Conservation (phyloP, 2,797 vertebrate species). For the Pyrrhura leucotis region DNA sequence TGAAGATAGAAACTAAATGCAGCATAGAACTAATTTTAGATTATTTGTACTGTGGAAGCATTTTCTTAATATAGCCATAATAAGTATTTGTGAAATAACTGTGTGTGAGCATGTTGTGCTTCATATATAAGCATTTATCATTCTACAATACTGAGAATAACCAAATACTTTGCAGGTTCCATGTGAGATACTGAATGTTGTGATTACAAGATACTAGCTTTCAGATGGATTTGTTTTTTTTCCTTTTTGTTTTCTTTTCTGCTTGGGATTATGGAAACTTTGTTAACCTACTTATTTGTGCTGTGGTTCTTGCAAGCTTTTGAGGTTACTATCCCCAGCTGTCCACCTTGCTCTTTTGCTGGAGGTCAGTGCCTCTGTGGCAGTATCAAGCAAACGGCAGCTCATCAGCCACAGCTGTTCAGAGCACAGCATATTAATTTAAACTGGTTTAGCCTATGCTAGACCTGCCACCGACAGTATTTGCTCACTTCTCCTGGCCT, state of each 20-base stretch:
- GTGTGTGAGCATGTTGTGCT: not conserved
- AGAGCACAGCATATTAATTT: not conserved
- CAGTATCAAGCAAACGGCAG: not conserved
- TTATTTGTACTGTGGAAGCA: not conserved
- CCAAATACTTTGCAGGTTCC: not conserved
- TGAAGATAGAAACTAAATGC: not conserved
- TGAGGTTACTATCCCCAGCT: not conserved
- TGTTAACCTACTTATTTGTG: not conserved
- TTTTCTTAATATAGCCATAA: not conserved
- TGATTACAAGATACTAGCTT: not conserved
- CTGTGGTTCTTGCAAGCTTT: not conserved
- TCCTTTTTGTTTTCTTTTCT: not conserved
- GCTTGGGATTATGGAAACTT: not conserved
- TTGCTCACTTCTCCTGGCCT: not conserved
- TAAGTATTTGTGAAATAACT: not conserved
- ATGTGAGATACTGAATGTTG: not conserved
- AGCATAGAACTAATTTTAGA: not conserved
- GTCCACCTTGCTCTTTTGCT: not conserved
- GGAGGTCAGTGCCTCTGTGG: not conserved
- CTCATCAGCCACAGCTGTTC: not conserved
- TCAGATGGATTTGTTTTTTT: not conserved
- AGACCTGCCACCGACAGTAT: not conserved
- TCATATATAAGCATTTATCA: not conserved
- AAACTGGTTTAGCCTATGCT: not conserved
- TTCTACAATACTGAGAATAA: not conserved